Percentiles rank a stretch among this genome's conserved stretches.
Conservation (phyloP, 2,888 invertebrate genomes). For the Dorcus parallelipipedus region DNA sequence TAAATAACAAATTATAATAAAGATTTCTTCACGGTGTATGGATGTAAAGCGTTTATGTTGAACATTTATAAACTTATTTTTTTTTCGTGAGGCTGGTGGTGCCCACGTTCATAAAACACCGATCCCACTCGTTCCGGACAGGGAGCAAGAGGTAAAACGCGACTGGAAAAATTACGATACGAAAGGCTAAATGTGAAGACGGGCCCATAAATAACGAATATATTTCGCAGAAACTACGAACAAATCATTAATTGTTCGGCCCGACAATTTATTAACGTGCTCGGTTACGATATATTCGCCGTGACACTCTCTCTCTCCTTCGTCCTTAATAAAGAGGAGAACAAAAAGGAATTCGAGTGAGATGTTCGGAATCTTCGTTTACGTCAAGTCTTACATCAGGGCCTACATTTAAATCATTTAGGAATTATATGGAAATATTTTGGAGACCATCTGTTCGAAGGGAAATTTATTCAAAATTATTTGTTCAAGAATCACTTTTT, state of each 20-base stretch:
- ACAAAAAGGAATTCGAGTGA: too few relatives aligned
- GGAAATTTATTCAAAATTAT: too few relatives aligned
- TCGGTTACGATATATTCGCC: conserved; percentile 4
- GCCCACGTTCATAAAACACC: conserved; percentile 7
- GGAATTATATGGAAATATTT: too few relatives aligned
- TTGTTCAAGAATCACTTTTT: too few relatives aligned
- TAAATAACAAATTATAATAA: too few relatives aligned
- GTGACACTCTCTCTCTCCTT: background rate
- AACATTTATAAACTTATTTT: background rate
- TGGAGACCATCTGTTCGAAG: too few relatives aligned
- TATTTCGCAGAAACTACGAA: conserved; percentile 15
- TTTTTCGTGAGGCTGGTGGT: background rate
- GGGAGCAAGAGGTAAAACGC: background rate
- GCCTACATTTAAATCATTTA: too few relatives aligned
- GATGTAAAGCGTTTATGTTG: too few relatives aligned
- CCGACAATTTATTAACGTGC: conserved; percentile 14
- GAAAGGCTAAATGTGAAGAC: conserved; percentile 1
- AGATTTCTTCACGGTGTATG: too few relatives aligned
- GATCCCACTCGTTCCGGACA: conserved; percentile 3
- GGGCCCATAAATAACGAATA: conserved; percentile 16
- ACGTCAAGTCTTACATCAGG: too few relatives aligned
- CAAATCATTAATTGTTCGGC: conserved; percentile 16
- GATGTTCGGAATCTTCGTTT: too few relatives aligned
- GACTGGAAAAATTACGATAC: conserved; percentile 3
- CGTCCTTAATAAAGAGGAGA: too few relatives aligned